These are phyloP conservation scores for Pseudanteris insignis DNA, from an alignment of 2,888 invertebrate genomes.

Conservation along the genomic window DNA sequence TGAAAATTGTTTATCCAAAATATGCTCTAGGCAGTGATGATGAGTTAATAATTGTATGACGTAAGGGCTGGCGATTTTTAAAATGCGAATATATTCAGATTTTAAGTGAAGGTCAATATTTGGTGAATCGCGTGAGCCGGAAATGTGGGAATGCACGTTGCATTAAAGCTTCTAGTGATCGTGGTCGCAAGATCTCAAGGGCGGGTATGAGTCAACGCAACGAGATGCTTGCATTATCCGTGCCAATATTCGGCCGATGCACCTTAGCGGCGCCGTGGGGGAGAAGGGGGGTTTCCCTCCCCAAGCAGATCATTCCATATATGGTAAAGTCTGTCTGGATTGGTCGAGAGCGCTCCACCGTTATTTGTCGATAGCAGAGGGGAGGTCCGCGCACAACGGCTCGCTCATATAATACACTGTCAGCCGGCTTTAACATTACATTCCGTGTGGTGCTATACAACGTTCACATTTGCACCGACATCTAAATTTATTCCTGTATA, in stretches of 20 bases:
- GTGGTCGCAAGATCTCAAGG: constrained; percentile 37
- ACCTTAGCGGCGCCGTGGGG: constrained; percentile 21
- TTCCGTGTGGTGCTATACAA: constrained; percentile 62
- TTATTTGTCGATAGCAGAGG: constrained; percentile 56
- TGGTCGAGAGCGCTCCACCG: constrained; percentile 69
- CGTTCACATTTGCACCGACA: constrained; percentile 53
- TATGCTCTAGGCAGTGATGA: too few relatives aligned
- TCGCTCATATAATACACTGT: constrained; percentile 62
- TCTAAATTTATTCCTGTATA: constrained; percentile 56
- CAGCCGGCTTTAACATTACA: constrained; percentile 58
- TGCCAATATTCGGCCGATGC: constrained; percentile 36
- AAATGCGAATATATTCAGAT: too few relatives aligned
- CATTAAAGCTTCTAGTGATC: constrained; percentile 14
- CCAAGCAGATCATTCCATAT: constrained; percentile 76
- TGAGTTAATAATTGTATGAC: too few relatives aligned
- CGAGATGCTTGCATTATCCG: constrained; percentile 19
- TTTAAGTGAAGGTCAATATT: too few relatives aligned
- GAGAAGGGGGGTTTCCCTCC: constrained; percentile 63
- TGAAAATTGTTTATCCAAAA: too few relatives aligned
- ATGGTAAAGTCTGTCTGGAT: constrained; percentile 80
- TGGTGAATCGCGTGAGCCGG: too few relatives aligned
- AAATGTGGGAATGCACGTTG: constrained; percentile 42
- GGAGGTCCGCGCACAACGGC: constrained; percentile 55
- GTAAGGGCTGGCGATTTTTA: too few relatives aligned
- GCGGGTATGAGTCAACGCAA: constrained; percentile 40